Conservation (phyloP, 2,888 invertebrate species). For the Pherbina coryleti region DNA sequence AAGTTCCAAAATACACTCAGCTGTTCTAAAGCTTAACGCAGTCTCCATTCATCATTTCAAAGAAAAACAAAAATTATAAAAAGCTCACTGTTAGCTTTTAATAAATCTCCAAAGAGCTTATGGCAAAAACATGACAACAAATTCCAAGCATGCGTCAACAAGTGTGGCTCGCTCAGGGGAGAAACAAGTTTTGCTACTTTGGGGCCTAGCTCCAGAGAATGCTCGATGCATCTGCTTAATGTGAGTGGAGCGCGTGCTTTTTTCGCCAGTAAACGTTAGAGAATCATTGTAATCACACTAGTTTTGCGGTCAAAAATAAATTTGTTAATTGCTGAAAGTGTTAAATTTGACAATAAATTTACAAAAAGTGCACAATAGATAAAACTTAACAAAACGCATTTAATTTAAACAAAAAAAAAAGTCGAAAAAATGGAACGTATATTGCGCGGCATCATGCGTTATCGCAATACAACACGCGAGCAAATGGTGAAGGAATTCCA, state of each 20-base stretch:
- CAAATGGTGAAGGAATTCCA: constrained; percentile 94
- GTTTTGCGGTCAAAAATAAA: neutral
- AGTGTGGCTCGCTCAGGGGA: neutral
- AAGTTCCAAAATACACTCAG: neutral
- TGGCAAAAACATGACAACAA: neutral
- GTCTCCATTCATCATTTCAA: neutral
- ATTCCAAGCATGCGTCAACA: neutral
- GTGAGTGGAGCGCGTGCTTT: neutral
- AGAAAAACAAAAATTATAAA: neutral
- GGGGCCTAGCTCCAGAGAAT: neutral
- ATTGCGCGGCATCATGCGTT: constrained; percentile 90
- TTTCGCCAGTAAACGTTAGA: constrained; percentile 7
- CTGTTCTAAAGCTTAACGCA: neutral
- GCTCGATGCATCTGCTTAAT: neutral
- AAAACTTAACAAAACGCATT: neutral
- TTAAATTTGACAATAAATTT: neutral
- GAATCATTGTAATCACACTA: neutral
- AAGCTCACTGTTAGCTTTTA: too few species aligned
- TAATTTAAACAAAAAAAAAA: neutral
- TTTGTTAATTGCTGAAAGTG: neutral
- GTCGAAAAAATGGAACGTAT: constrained; percentile 81
- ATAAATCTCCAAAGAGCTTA: neutral
- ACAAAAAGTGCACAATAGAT: neutral
- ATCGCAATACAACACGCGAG: constrained; percentile 83
- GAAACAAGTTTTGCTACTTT: neutral